phyloP scores from a whole-genome alignment of 2,797 vertebrate species.

The Pseudochirops corinnae region DNA sequence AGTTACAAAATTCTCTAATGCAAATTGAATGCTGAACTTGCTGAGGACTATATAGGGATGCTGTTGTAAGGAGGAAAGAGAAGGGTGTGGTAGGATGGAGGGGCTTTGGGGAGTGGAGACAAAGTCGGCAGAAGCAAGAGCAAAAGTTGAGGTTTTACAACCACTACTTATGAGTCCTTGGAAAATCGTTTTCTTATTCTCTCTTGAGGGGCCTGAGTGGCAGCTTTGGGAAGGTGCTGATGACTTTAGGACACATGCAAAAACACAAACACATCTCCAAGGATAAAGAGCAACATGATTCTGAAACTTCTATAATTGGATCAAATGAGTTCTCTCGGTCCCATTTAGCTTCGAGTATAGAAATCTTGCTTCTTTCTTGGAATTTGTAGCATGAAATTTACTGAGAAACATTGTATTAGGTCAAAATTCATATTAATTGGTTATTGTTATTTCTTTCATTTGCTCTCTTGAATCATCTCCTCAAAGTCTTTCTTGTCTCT shows the following conservation, averaged over 20 bases:
- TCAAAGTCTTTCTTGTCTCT: background rate
- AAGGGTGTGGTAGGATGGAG: background rate
- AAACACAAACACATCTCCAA: background rate
- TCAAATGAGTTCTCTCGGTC: background rate
- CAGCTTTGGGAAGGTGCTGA: background rate
- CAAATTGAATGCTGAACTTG: background rate
- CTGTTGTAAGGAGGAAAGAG: background rate
- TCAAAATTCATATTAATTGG: constrained; percentile 22
- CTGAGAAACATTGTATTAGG: background rate
- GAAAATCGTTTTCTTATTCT: background rate
- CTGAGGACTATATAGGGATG: constrained; percentile 10
- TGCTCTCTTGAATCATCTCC: constrained; percentile 8
- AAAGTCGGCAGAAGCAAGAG: background rate
- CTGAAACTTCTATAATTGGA: background rate
- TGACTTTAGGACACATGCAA: background rate
- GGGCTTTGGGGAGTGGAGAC: background rate
- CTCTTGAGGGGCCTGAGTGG: background rate
- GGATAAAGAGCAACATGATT: background rate
- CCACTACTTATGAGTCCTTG: constrained; percentile 34
- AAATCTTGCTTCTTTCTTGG: constrained; percentile 61
- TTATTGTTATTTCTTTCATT: background rate
- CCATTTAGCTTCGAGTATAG: constrained; percentile 65
- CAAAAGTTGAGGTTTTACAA: constrained; percentile 23
- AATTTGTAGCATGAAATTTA: constrained; percentile 66
- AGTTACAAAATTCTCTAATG: constrained; percentile 56